phyloP scores from a whole-genome alignment of 2,113 vertebrate species.

The Petroica traversi region DNA sequence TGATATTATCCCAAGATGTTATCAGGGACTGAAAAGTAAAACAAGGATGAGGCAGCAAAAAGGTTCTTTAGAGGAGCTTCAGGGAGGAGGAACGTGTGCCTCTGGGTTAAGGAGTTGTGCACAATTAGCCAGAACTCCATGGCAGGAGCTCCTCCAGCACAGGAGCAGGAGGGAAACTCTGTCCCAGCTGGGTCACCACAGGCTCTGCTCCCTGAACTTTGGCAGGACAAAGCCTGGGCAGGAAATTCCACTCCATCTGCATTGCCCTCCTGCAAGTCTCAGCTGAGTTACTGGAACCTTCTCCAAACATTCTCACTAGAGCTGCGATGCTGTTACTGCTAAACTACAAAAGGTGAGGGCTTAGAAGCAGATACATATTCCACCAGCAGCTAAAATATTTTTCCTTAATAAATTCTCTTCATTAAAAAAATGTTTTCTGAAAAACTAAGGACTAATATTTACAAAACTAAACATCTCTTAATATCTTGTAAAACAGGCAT shows the following conservation, averaged over 20 bases:
- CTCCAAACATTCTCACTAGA: neutral
- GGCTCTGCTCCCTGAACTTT: neutral
- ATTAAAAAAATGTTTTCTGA: neutral
- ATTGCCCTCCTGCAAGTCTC: neutral
- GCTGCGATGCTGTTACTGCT: neutral
- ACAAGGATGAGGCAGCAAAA: neutral
- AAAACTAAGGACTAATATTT: neutral
- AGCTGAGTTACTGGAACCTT: neutral
- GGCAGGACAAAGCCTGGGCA: neutral
- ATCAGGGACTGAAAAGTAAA: neutral
- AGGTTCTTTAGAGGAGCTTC: neutral
- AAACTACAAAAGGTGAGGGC: neutral
- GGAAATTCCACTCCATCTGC: neutral
- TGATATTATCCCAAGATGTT: neutral
- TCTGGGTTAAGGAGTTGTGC: neutral
- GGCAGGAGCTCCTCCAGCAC: neutral
- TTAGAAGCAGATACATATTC: neutral
- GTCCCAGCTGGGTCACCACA: neutral
- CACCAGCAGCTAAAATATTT: neutral
- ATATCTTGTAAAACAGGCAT: neutral
- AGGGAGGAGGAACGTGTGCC: neutral
- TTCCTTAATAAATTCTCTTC: neutral
- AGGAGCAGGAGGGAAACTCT: neutral
- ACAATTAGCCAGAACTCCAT: neutral
- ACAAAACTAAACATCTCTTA: neutral